phyloP scores from a whole-genome alignment of 2,797 vertebrate species.

The Psittacula echo region DNA sequence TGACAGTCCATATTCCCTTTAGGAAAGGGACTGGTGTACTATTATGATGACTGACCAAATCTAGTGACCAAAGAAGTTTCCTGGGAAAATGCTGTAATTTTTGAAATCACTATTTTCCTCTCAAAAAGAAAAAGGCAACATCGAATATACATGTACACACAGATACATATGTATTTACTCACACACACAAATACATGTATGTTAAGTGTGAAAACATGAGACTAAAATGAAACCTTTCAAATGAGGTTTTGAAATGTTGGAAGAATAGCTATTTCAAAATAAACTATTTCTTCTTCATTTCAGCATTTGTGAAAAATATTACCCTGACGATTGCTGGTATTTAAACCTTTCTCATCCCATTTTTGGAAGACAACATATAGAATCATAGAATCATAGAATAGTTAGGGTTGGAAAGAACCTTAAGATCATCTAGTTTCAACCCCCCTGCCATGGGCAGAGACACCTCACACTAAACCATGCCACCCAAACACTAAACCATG shows the following conservation, averaged over 20 bases:
- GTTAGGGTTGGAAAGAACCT: too few species aligned
- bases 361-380: neutral
- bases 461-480: too few species aligned
- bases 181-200: neutral
- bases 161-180: rapidly evolving
- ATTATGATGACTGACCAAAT: neutral
- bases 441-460: too few species aligned
- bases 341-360: neutral
- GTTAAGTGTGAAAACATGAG: neutral
- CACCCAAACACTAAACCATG: too few species aligned
- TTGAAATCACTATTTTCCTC: neutral
- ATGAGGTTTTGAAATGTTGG: neutral
- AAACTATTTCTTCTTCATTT: neutral
- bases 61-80: neutral
- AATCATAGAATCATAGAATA: too few species aligned
- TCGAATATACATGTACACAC: neutral
- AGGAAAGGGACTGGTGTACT: neutral
- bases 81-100: neutral
- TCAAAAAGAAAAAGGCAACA: neutral
- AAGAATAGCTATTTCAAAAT: neutral
- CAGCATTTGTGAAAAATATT: neutral
- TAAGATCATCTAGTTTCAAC: too few species aligned
- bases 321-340: neutral
- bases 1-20: neutral
- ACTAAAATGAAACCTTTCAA: neutral